Evolutionary conservation across 1,140 invertebrate genomes (phyloP), one percentile per base, ranked within the genome.

Genomic region (Agrypnia vestita): DNA sequence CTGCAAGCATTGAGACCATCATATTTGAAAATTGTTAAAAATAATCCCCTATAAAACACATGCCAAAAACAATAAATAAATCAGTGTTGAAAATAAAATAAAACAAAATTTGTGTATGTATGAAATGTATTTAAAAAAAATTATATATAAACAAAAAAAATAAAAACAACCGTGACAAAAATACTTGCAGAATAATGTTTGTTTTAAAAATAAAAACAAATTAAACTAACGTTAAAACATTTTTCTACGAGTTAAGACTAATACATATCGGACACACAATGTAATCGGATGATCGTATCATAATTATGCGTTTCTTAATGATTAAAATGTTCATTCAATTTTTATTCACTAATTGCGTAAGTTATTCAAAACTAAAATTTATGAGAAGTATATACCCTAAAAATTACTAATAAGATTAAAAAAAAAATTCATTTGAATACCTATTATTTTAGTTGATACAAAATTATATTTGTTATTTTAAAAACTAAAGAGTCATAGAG

Each of bases 81-180:
- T 17, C 8, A 17, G 53, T 15, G n/a, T 17, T 7, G 7, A 67
- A 67, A 67, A 67, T 67, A 67, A 67, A 67, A 67, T 67, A 67
- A 67, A 67, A 67, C 62, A 67, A 67, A 67, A 67, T 12, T 35
- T 12, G 62, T 67, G 25, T 67, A 67, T 25, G 62, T 44, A 67
- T 67, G 62, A 25, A 15, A 67, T 67, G 62, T 67, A 67, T 67
- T 67, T 67, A 46, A 67, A 67, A n/a, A 67, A 67, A 67, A 67
- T 67, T 35, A 67, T 67, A 43, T 67, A 67, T 67, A 67, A 67
- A 67, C 62, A 67, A 67, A 67, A 67, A 46, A 25, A 67, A 67
- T 44, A 46, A 25, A 12, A 44, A 67, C 62, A 67, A 67, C 25
- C 25, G 25, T 67, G 62, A 15, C 53, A n/a, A 56, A n/a, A 67